These are phyloP conservation scores for Meloe dianella DNA, from an alignment of 2,888 invertebrate species.

Conservation along the genomic window DNA sequence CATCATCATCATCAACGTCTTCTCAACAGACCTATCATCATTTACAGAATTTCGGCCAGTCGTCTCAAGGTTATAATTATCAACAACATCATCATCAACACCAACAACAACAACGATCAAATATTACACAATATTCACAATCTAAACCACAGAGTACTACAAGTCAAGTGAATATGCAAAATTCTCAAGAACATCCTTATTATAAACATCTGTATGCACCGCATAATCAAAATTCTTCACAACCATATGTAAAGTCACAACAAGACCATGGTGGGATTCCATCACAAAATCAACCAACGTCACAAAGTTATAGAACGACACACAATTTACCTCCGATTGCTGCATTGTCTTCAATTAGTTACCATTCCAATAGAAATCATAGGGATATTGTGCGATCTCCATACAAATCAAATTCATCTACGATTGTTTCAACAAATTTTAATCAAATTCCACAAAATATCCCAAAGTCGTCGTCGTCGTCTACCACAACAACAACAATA, in stretches of 20 bases:
- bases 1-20: slow-evolving; percentile 25
- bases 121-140: slow-evolving; percentile 27
- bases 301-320: slow-evolving; percentile 52
- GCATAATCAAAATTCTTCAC: slow-evolving; percentile 16
- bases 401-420: slow-evolving; percentile 33
- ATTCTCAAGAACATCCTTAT: slow-evolving; percentile 21
- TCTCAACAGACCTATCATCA: slow-evolving; percentile 40
- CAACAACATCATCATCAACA: slow-evolving; percentile 36
- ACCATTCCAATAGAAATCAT: slow-evolving; percentile 58
- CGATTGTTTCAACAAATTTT: slow-evolving; percentile 27
- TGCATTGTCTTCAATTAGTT: slow-evolving; percentile 59
- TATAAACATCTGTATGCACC: slow-evolving; percentile 31
- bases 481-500: slow-evolving; percentile 38
- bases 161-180: slow-evolving; percentile 22
- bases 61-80: slow-evolving; percentile 37
- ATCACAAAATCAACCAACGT: slow-evolving; percentile 32
- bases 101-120: slow-evolving; percentile 41
- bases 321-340: slow-evolving; percentile 64
- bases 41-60: slow-evolving; percentile 33
- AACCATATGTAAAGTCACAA: slow-evolving; percentile 18
- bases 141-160: slow-evolving; percentile 33
- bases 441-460: slow-evolving; percentile 23
- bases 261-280: slow-evolving; percentile 8
- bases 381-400: slow-evolving; percentile 47
- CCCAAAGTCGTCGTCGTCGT: slow-evolving; percentile 27